Percentiles rank a stretch among this genome's conserved stretches.
phyloP scores from a whole-genome alignment of 2,113 vertebrate species.

The Lophura nycthemera region DNA sequence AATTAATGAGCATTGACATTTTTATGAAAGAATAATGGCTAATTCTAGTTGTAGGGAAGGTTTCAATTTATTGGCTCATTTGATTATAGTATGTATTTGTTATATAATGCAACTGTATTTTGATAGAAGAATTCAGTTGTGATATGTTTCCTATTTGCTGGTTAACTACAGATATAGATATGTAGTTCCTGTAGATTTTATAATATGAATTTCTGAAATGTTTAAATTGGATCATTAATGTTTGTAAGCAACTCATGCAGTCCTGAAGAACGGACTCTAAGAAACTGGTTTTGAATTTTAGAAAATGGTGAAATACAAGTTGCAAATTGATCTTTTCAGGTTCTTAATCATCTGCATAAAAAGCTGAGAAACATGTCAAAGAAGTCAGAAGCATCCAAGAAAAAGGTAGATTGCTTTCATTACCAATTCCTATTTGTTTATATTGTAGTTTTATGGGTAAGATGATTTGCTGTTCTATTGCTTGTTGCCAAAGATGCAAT shows the following conservation, averaged over 20 bases:
- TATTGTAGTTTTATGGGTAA: not conserved
- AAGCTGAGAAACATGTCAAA: slow-evolving; percentile 96
- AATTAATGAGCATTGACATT: not conserved
- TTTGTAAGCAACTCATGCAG: not conserved
- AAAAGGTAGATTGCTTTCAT: slow-evolving; percentile 86
- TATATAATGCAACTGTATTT: not conserved
- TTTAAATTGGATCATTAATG: not conserved
- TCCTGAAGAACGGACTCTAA: not conserved
- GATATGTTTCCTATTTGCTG: not conserved
- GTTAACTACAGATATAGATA: not conserved
- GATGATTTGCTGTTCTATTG: not conserved
- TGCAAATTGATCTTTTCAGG: slow-evolving; percentile 81
- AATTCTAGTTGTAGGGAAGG: not conserved
- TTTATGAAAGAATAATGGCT: not conserved
- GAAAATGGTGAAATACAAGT: not conserved
- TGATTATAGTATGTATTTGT: not conserved
- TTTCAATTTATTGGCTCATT: not conserved
- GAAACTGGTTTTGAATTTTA: not conserved
- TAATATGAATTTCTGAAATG: not conserved
- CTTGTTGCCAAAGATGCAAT: not conserved
- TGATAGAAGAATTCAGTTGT: not conserved
- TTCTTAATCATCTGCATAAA: slow-evolving; percentile 95
- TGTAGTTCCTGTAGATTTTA: not conserved
- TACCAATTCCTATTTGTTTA: not conserved
- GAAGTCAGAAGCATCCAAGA: slow-evolving; percentile 98